Evolutionary conservation across 2,888 invertebrate species (phyloP).

Genomic region (Drosophila aldrichi): DNA sequence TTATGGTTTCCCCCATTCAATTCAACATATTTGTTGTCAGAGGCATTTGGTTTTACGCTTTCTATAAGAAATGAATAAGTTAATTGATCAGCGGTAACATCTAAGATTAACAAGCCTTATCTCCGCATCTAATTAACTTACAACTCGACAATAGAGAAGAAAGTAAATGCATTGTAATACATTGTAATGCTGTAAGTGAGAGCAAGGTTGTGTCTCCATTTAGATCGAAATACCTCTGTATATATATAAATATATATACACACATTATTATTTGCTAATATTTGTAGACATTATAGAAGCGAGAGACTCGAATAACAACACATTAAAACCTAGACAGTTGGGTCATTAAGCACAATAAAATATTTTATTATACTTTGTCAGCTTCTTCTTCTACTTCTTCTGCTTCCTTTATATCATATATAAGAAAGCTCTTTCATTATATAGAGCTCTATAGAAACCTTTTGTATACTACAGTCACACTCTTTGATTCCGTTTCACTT

Average conservation of each 20-base stretch:
- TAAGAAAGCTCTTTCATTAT: not conserved
- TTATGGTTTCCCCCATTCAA: conserved; percentile 1
- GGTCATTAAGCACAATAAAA: not conserved
- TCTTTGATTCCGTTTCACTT: not conserved
- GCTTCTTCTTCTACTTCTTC: not conserved
- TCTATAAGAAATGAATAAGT: conserved; percentile 5
- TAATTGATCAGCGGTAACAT: conserved; percentile 10
- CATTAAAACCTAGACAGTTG: not conserved
- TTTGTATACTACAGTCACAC: not conserved
- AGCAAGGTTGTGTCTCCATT: not conserved
- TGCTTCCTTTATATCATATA: not conserved
- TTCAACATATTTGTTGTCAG: conserved; percentile 4
- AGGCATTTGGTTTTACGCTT: conserved; percentile 1
- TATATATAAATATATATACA: not conserved
- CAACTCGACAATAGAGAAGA: not conserved
- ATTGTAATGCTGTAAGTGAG: not conserved
- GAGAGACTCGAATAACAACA: not conserved
- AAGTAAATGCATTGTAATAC: not conserved
- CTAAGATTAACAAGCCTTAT: conserved; percentile 9
- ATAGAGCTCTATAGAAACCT: not conserved
- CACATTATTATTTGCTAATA: not conserved
- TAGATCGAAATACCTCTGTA: not conserved
- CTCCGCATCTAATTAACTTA: conserved; percentile 2
- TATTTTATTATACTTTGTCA: not conserved
- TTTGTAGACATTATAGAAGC: not conserved